These are phyloP conservation scores for Chrysolina haemoptera DNA, from an alignment of 2,888 invertebrate genomes.

Conservation along the genomic window DNA sequence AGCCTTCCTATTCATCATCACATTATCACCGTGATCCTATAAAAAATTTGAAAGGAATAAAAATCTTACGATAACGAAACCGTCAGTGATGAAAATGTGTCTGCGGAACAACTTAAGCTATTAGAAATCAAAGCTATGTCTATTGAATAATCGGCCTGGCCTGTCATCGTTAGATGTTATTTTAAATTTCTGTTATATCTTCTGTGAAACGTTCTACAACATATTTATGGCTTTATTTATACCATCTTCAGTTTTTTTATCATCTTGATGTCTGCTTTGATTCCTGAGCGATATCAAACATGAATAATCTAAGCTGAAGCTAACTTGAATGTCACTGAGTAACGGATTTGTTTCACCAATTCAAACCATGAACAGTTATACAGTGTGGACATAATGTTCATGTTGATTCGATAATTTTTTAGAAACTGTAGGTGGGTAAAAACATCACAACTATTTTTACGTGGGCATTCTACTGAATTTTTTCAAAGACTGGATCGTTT, in stretches of 20 bases:
- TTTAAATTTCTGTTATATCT: not conserved
- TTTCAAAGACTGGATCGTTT: no score
- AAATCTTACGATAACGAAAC: not conserved
- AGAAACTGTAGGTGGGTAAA: no score
- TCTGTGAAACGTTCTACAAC: not conserved
- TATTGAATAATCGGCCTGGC: not conserved
- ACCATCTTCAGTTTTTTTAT: not conserved
- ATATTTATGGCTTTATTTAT: not conserved
- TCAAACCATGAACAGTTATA: no score
- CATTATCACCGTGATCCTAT: not conserved
- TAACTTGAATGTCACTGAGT: no score
- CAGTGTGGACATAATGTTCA: no score
- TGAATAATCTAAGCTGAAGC: not conserved
- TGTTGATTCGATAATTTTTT: no score
- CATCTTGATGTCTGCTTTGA: not conserved
- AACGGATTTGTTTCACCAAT: no score
- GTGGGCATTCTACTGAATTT: no score
- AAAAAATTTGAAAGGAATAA: not conserved
- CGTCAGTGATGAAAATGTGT: not conserved
- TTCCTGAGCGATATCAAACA: not conserved
- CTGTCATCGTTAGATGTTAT: constrained; percentile 5
- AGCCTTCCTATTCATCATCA: not conserved
- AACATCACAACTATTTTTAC: no score
- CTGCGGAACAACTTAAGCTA: not conserved
- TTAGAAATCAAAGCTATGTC: not conserved